phyloP scores from a whole-genome alignment of 2,888 invertebrate genomes.

The Harpalus rubripes region DNA sequence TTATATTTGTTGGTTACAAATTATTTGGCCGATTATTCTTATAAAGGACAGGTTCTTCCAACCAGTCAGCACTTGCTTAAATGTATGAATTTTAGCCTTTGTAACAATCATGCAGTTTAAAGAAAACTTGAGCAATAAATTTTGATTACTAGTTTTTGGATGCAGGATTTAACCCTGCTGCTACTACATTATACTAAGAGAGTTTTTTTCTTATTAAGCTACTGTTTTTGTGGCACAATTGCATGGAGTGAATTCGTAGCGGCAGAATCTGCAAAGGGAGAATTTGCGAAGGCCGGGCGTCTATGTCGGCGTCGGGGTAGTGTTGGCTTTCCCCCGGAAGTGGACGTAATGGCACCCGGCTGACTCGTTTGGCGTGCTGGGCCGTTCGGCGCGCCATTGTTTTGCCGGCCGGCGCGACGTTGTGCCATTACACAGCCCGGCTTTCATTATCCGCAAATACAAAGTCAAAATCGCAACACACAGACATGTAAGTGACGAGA shows the following conservation, averaged over 20 bases:
- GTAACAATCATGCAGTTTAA: no score
- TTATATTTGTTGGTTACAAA: no score
- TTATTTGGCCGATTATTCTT: no score
- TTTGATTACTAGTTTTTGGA: no score
- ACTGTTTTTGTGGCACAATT: neutral
- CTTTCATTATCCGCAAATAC: constrained; percentile 65
- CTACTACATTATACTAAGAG: no score
- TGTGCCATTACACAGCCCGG: constrained; percentile 44
- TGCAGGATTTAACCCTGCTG: no score
- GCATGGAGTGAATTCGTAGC: neutral
- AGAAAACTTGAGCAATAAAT: no score
- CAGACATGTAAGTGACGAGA: neutral
- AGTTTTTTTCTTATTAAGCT: no score
- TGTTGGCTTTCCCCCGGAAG: constrained; percentile 73
- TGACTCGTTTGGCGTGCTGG: constrained; percentile 73
- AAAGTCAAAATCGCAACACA: constrained; percentile 65
- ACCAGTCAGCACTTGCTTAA: no score
- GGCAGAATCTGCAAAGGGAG: neutral
- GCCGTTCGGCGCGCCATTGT: constrained; percentile 73
- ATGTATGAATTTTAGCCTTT: no score
- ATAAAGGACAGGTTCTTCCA: no score
- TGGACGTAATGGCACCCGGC: constrained; percentile 76
- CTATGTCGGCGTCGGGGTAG: constrained; percentile 72
- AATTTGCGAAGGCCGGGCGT: constrained; percentile 44
- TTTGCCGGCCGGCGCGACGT: constrained; percentile 69